These are phyloP conservation scores for Gadopsis marmoratus DNA, from an alignment of 2,797 vertebrate genomes.

Conservation along the genomic window DNA sequence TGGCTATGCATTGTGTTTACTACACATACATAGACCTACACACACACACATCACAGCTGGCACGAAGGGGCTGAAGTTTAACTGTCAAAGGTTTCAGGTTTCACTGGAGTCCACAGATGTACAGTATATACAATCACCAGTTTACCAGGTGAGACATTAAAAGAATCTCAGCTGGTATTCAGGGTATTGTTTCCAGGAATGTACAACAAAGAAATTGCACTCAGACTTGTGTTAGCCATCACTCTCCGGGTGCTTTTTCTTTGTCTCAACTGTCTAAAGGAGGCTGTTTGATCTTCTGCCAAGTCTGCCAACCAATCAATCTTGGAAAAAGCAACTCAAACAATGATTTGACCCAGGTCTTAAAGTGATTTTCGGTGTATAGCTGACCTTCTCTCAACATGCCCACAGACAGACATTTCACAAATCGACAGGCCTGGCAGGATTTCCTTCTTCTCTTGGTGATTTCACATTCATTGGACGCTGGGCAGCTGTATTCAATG, in stretches of 20 bases:
- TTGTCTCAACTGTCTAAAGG: conserved; percentile 9
- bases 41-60: conserved; percentile 50
- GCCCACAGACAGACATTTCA: conserved; percentile 97
- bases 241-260: neutral
- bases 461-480: conserved; percentile 98
- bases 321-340: conserved; percentile 26
- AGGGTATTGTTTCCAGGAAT: conserved; percentile 53
- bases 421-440: conserved; percentile 98
- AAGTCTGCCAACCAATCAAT: conserved; percentile 32
- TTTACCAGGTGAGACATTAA: conserved; percentile 49
- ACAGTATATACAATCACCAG: conserved; percentile 20
- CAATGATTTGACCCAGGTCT: conserved; percentile 30
- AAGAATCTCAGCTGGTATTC: conserved; percentile 43
- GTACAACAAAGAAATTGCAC: conserved; percentile 32
- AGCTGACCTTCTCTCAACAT: conserved; percentile 98
- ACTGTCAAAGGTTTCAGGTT: conserved; percentile 72
- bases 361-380: conserved; percentile 29
- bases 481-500: conserved; percentile 98
- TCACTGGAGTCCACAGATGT: conserved; percentile 57
- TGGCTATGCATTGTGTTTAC: conserved; percentile 70
- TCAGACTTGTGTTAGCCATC: conserved; percentile 15
- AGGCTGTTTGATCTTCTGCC: conserved; percentile 34
- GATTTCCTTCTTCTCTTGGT: conserved; percentile 98
- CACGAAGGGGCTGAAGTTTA: conserved; percentile 54
- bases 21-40: conserved; percentile 41